Conservation (phyloP, 1,140 invertebrate genomes). For the Lanistes nyassanus region DNA sequence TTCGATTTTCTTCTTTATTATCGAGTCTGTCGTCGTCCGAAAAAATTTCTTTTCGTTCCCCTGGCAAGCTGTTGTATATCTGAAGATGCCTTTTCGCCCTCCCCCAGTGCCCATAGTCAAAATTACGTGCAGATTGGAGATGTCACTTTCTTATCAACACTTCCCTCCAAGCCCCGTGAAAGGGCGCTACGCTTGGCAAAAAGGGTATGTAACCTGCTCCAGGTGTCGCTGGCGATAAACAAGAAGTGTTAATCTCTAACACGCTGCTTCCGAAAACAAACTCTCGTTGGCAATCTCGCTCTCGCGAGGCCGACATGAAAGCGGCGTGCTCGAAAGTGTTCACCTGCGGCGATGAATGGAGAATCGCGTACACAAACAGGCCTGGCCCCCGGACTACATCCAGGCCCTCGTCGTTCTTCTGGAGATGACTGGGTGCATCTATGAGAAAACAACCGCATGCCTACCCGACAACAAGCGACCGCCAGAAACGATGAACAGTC, state of each 20-base stretch:
- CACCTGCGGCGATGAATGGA: constrained; percentile 12
- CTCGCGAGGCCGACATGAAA: constrained; percentile 18
- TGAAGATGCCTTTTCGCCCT: too few relatives aligned
- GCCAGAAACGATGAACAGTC: too few relatives aligned
- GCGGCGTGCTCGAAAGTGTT: constrained; percentile 3
- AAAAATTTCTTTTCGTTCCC: too few relatives aligned
- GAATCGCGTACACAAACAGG: constrained; percentile 19
- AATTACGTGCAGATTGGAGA: constrained; percentile 19
- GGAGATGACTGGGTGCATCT: too few relatives aligned
- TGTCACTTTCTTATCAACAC: constrained; percentile 20
- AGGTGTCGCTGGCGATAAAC: constrained; percentile 18
- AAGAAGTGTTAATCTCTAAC: constrained; percentile 18
- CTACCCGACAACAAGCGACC: too few relatives aligned
- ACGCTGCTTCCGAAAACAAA: constrained; percentile 20
- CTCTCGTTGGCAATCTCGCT: constrained; percentile 16
- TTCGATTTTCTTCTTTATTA: too few relatives aligned
- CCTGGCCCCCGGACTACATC: neutral
- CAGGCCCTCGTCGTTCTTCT: too few relatives aligned
- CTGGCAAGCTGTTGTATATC: too few relatives aligned
- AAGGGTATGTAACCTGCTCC: constrained; percentile 6
- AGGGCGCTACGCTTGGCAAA: neutral
- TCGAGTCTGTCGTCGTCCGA: too few relatives aligned
- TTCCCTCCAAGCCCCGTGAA: neutral
- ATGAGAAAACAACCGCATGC: too few relatives aligned
- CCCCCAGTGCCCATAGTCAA: neutral